Conservation (phyloP, 2,113 vertebrate genomes). For the Thermophis baileyi region DNA sequence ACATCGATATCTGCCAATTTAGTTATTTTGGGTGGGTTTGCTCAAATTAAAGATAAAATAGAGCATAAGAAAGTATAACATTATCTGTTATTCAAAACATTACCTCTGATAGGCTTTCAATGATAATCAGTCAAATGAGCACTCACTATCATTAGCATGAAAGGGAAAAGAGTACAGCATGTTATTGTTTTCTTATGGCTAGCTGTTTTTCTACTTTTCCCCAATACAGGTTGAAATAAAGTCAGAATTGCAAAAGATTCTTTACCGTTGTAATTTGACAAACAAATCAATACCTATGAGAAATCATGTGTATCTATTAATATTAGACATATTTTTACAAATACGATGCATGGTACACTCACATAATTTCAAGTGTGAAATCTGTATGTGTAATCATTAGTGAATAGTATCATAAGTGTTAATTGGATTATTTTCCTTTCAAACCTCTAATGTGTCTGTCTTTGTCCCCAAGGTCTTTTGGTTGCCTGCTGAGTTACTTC, state of each 20-base stretch:
- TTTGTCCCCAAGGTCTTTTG: constrained; percentile 29
- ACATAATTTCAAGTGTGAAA: constrained; percentile 23
- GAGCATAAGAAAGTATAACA: neutral
- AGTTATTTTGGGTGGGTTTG: neutral
- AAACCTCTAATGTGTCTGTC: neutral
- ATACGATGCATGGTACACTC: neutral
- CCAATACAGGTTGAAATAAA: neutral
- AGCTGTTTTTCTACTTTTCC: neutral
- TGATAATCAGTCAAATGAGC: neutral
- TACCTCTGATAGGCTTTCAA: neutral
- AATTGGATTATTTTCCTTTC: constrained; percentile 45
- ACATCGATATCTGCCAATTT: neutral
- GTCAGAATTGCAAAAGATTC: neutral
- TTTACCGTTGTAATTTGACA: constrained; percentile 10
- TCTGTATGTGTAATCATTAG: neutral
- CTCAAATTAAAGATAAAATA: neutral
- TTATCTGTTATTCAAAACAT: neutral
- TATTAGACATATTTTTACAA: constrained; percentile 22
- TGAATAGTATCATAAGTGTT: constrained; percentile 38
- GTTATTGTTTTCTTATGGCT: neutral
- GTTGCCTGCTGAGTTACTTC: constrained; percentile 29
- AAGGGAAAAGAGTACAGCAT: neutral
- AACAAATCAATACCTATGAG: neutral
- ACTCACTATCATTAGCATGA: neutral
- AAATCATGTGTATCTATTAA: constrained; percentile 16